Percentiles rank a stretch among this genome's conserved stretches.
Conservation (phyloP, 2,113 vertebrate genomes). For the Falco punctatus region DNA sequence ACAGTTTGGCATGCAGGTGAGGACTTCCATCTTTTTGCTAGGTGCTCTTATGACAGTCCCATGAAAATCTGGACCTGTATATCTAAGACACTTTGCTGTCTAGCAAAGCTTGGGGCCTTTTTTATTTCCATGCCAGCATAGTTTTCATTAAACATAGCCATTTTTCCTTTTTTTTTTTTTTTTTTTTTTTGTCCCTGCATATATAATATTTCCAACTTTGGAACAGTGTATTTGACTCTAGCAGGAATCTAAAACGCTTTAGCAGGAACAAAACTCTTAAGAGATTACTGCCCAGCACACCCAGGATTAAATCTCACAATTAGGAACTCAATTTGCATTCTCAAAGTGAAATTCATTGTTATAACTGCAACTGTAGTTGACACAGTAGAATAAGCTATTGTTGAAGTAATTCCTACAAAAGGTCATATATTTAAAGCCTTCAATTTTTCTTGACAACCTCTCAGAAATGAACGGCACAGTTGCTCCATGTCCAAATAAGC, state of each 20-base stretch:
- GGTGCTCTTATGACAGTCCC: not conserved
- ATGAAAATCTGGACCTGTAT: fast-evolving
- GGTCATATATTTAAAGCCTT: constrained; percentile 76
- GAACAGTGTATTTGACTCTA: constrained; percentile 19
- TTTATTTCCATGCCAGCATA: not conserved
- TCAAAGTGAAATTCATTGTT: constrained; percentile 68
- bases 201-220: not conserved
- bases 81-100: not conserved
- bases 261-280: constrained; percentile 52
- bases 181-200: not conserved
- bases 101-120: not conserved
- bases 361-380: constrained; percentile 33
- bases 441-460: constrained; percentile 75
- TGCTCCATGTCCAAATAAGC: constrained; percentile 56
- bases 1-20: fast-evolving
- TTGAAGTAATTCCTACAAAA: constrained; percentile 78
- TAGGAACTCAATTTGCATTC: constrained; percentile 75
- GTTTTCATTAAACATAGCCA: not conserved
- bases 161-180: not conserved
- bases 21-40: not conserved
- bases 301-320: constrained; percentile 71
- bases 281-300: constrained; percentile 58
- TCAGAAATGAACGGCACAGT: constrained; percentile 68
- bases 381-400: constrained; percentile 71
- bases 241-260: constrained; percentile 37